These are phyloP conservation scores for Brachymystax lenok DNA, from an alignment of 2,797 vertebrate genomes.

Conservation along the genomic window DNA sequence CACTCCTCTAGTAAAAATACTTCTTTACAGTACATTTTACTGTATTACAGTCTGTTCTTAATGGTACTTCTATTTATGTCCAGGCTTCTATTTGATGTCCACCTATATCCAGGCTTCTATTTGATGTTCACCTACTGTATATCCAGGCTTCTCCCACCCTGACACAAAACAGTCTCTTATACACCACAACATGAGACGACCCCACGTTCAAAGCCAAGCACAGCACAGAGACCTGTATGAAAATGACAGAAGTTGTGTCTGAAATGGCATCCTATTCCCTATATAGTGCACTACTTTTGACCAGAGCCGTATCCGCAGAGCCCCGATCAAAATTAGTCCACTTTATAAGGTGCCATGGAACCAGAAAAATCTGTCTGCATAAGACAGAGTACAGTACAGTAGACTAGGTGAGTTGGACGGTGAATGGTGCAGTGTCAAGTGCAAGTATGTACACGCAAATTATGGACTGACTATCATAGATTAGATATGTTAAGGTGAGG, in stretches of 20 bases:
- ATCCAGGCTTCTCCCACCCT: background rate
- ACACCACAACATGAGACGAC: slow-evolving; percentile 39
- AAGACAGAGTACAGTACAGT: background rate
- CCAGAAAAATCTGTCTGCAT: background rate
- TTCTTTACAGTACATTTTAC: background rate
- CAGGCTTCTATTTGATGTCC: background rate
- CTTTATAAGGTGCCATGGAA: background rate
- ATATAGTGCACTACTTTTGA: background rate
- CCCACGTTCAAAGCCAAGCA: slow-evolving; percentile 21
- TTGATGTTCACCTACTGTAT: background rate
- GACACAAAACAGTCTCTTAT: background rate
- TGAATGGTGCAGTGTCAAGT: background rate
- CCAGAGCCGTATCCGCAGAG: no score
- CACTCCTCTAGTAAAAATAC: background rate
- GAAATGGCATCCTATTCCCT: slow-evolving; percentile 10
- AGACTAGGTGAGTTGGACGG: background rate
- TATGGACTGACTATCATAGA: slow-evolving; percentile 37
- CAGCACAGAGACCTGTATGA: background rate
- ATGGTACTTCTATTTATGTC: background rate
- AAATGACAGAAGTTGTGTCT: background rate
- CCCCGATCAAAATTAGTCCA: background rate
- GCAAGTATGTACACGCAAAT: slow-evolving; percentile 20
- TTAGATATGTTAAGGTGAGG: slow-evolving; percentile 31
- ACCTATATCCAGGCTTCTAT: background rate
- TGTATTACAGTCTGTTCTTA: background rate